Evolutionary conservation across 2,113 vertebrate genomes (phyloP).

Genomic region (cat (Felis catus)): DNA sequence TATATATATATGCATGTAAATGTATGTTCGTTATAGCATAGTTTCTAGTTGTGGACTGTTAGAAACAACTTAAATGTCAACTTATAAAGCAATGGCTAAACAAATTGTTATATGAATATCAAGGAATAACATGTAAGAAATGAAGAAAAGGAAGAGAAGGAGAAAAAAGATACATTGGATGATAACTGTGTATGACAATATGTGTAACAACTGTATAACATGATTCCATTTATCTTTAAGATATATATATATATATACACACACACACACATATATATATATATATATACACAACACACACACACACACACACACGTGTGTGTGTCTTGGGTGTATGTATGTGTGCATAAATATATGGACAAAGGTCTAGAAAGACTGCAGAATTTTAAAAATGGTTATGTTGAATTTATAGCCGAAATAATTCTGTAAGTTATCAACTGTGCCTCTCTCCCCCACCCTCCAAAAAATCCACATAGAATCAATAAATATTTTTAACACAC

Average conservation of each 20-base stretch:
- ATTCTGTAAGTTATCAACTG: background rate
- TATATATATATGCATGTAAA: background rate
- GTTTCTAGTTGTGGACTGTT: background rate
- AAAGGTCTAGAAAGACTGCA: background rate
- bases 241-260: background rate
- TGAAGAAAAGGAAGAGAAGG: background rate
- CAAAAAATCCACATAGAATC: background rate
- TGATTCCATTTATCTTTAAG: background rate
- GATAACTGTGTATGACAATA: background rate
- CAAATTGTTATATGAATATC: background rate
- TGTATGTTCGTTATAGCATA: background rate
- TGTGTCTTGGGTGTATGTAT: background rate
- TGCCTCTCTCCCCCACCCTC: background rate
- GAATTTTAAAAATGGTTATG: background rate
- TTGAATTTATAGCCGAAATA: background rate
- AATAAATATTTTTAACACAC: constrained; percentile 15
- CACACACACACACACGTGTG: background rate
- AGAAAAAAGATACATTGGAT: background rate
- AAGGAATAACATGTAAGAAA: background rate
- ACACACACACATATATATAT: background rate
- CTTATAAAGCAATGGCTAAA: background rate
- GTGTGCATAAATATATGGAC: background rate
- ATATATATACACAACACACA: background rate
- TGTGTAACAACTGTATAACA: background rate
- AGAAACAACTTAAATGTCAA: background rate